These are phyloP conservation scores for Sinonovacula constricta DNA, from an alignment of 1,140 invertebrate species.

Conservation along the genomic window DNA sequence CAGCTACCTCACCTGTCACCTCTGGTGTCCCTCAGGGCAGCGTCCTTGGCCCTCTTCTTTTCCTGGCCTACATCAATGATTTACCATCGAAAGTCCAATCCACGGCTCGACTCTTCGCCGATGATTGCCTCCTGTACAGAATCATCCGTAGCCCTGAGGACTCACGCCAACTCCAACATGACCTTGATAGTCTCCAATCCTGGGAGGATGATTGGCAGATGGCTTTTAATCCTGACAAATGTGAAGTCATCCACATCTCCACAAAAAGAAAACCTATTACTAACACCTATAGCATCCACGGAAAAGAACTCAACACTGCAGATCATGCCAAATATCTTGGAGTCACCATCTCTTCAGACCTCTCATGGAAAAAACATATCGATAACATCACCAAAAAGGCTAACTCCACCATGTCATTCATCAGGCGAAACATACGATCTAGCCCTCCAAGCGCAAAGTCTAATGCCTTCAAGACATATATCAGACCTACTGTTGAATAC, in stretches of 20 bases:
- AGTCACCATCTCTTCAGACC: conserved; percentile 6
- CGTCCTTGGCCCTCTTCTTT: conserved; percentile 9
- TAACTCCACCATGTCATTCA: background rate
- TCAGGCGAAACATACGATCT: background rate
- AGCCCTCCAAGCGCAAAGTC: background rate
- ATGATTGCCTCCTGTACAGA: conserved; percentile 12
- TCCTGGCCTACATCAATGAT: conserved; percentile 6
- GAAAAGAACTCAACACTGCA: background rate
- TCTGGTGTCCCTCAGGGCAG: conserved; percentile 11
- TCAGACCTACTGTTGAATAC: background rate
- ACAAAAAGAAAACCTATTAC: background rate
- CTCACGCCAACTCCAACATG: background rate
- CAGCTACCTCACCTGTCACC: conserved; percentile 11
- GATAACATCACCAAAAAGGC: conserved; percentile 12
- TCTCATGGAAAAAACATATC: conserved; percentile 1
- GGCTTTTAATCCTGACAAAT: background rate
- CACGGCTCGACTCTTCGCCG: conserved; percentile 18
- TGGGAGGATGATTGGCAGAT: background rate
- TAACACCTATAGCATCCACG: too few species aligned
- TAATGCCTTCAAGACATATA: conserved; percentile 6
- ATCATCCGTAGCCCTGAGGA: background rate
- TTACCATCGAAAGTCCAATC: conserved; percentile 9
- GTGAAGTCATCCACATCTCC: background rate
- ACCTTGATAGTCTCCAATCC: background rate
- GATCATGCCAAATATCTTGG: background rate